Evolutionary conservation across 1,140 invertebrate genomes (phyloP).

Genomic region (Whitmania pigra): DNA sequence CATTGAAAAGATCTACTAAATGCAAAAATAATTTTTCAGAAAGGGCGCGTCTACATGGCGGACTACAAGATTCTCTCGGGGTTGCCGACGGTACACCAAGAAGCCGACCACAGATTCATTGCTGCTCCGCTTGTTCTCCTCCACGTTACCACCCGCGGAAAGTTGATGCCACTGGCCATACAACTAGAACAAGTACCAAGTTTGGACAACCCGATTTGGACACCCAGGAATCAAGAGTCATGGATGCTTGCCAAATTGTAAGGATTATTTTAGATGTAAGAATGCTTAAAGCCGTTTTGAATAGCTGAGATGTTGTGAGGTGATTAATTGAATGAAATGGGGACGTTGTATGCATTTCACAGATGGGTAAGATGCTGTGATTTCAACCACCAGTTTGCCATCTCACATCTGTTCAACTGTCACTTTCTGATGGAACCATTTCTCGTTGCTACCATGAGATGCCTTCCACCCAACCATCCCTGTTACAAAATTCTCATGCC

Average conservation of each 20-base stretch:
- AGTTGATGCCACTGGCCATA: slow-evolving; percentile 19
- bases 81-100: slow-evolving; percentile 3
- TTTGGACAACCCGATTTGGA: slow-evolving; percentile 16
- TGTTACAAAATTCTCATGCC: slow-evolving; percentile 23
- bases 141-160: neutral
- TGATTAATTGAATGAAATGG: too few relatives aligned
- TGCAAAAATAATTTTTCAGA: slow-evolving; percentile 7
- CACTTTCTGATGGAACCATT: slow-evolving; percentile 23
- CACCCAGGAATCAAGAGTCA: slow-evolving; percentile 7
- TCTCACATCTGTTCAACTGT: slow-evolving; percentile 18
- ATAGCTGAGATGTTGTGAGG: too few relatives aligned
- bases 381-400: slow-evolving; percentile 20
- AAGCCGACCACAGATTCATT: slow-evolving; percentile 21
- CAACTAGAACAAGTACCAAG: slow-evolving; percentile 20
- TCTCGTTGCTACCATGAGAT: slow-evolving; percentile 18
- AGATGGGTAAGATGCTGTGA: slow-evolving; percentile 21
- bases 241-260: slow-evolving; percentile 23
- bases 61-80: slow-evolving; percentile 19
- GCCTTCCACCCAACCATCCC: slow-evolving; percentile 17
- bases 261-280: neutral
- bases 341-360: too few relatives aligned
- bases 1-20: too few relatives aligned
- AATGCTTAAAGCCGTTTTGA: too few relatives aligned
- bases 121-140: slow-evolving; percentile 17
- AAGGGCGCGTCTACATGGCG: slow-evolving; percentile 18